Evolutionary conservation across 2,888 invertebrate species (phyloP).

Genomic region (Apamea anceps): DNA sequence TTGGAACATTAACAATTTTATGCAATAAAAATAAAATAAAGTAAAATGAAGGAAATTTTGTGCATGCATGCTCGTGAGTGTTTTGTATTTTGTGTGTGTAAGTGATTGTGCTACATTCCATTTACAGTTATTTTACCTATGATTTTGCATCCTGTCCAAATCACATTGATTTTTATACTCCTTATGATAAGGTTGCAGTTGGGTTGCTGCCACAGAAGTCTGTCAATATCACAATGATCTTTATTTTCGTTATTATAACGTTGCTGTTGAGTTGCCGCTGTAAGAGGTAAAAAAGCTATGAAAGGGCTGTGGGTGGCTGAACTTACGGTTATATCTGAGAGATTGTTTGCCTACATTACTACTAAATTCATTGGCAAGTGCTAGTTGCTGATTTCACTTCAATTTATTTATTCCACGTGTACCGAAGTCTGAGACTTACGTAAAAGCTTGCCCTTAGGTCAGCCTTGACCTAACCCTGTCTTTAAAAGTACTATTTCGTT

Average conservation of each 20-base stretch:
- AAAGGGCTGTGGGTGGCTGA: neutral
- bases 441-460: constrained; percentile 10
- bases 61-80: neutral
- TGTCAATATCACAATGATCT: too few relatives aligned
- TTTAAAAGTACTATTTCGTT: constrained; percentile 28
- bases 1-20: neutral
- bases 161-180: too few relatives aligned
- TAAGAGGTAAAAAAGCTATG: too few relatives aligned
- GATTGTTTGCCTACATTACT: neutral
- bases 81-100: neutral
- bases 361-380: neutral
- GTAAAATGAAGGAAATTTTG: neutral
- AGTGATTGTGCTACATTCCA: neutral
- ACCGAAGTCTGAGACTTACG: neutral
- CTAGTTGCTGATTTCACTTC: neutral
- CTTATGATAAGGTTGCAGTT: too few relatives aligned
- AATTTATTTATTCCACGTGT: neutral
- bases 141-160: too few relatives aligned
- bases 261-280: too few relatives aligned
- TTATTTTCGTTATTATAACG: too few relatives aligned
- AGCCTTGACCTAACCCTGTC: constrained; percentile 27
- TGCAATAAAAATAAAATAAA: neutral
- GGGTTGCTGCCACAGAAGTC: too few relatives aligned
- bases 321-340: neutral
- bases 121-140: too few relatives aligned